Base-by-base conservation (phyloP, 2,888 invertebrate species). In the Amiota minor region DNA sequence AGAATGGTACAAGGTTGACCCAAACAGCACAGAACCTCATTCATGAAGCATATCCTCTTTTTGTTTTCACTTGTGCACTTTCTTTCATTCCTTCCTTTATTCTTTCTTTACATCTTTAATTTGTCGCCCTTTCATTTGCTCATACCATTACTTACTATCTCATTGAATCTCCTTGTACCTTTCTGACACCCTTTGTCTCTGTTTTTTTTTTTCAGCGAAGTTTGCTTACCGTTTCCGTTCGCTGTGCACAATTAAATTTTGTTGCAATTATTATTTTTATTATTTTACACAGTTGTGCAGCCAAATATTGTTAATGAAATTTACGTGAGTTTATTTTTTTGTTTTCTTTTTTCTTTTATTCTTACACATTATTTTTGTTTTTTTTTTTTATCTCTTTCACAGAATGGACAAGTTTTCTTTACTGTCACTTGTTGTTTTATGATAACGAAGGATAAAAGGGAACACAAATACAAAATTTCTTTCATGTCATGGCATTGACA, bases 261-360 rank as follows among this genome's bases (percentile, higher is more conserved):
- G 71, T 62, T 77, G 84, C 78, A 82, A 84, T 84, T 83, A 80
- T 81, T 82, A 77, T 81, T 78, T 72, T 75, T 74, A 73, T 77
- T 76, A 16, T 45, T 50, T 65, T n/a, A 9, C n/a, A 46, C 46
- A 53, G 49, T 55, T 56, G 23, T 72, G 53, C 49, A 23, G 45
- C 18, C 18, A 71, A 73, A 75, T 77, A 75, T 77, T 80, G 80
- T 83, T 82, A 83, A 82, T 83, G 77, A 81, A 81, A 80, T 82
- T 81, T 82, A 82, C 79, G 78, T 79, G 79, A 84, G 6, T 35
- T 35, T 8, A 2, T 79, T 80, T 78, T 74, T 23, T 73, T 20
- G 50, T 3, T 35, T 10, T 61, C 20, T 14, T 62, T 45, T 62
- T 35, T 50, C 6, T 53, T 53, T 53, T n/a, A n/a, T n/a, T 53